Conservation (phyloP, 1,140 invertebrate species). For the Halyomorpha halys region DNA sequence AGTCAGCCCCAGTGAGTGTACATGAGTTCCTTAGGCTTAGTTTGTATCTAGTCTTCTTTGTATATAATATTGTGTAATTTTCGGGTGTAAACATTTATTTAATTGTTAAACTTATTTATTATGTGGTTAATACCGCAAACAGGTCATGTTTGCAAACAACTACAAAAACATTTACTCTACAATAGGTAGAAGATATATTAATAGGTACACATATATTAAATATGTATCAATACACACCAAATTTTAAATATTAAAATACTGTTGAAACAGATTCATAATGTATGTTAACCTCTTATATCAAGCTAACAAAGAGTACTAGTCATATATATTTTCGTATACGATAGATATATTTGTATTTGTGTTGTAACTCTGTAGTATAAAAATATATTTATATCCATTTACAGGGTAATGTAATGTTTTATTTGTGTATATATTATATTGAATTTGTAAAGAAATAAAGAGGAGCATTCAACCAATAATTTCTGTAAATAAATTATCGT, state of each 20-base stretch:
- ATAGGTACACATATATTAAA: too few relatives aligned
- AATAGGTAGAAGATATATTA: too few relatives aligned
- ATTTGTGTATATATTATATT: slow-evolving; percentile 11
- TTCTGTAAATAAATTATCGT: slow-evolving; percentile 11
- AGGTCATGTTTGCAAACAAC: too few relatives aligned
- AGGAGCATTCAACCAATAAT: slow-evolving; percentile 6
- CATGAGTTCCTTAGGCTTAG: too few relatives aligned
- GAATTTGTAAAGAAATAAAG: slow-evolving; percentile 11
- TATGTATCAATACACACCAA: background rate
- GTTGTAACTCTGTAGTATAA: slow-evolving; percentile 14
- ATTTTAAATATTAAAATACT: background rate
- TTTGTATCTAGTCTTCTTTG: too few relatives aligned
- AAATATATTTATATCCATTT: slow-evolving; percentile 12
- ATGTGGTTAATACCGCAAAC: too few relatives aligned
- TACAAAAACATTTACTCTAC: too few relatives aligned
- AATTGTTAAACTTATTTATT: too few relatives aligned
- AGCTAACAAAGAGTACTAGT: slow-evolving; percentile 3
- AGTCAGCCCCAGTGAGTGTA: slow-evolving; percentile 8
- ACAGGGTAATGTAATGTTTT: slow-evolving; percentile 16
- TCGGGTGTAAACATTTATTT: too few relatives aligned
- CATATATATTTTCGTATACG: slow-evolving; percentile 18
- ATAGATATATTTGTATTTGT: slow-evolving; percentile 17
- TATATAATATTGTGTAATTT: too few relatives aligned
- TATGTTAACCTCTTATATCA: slow-evolving; percentile 9
- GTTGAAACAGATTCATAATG: background rate